Conservation (phyloP, 2,113 vertebrate species). For the Chinchilla lanigera region DNA sequence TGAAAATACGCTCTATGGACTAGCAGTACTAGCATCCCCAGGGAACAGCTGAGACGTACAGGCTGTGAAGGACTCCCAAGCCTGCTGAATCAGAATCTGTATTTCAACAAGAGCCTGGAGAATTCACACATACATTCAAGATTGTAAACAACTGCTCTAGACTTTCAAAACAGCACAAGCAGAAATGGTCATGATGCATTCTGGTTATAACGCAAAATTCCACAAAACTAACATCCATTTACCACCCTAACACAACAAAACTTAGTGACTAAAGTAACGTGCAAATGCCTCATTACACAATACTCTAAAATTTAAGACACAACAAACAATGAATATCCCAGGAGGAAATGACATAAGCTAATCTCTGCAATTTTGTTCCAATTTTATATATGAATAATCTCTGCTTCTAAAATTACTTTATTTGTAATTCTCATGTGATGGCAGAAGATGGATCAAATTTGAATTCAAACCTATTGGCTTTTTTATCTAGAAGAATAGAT, state of each 20-base stretch:
- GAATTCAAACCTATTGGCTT: slow-evolving; percentile 38
- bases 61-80: background rate
- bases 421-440: slow-evolving; percentile 45
- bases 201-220: background rate
- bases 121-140: background rate
- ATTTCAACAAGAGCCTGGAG: background rate
- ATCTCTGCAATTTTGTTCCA: slow-evolving; percentile 24
- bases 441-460: slow-evolving; percentile 25
- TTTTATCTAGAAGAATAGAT: slow-evolving; percentile 33
- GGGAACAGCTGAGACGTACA: background rate
- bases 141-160: background rate
- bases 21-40: too few relatives aligned
- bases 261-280: background rate
- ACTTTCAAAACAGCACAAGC: background rate
- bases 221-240: slow-evolving; percentile 18
- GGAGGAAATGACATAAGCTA: background rate
- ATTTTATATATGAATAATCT: slow-evolving; percentile 25
- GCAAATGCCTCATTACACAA: background rate
- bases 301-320: background rate
- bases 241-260: background rate
- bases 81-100: background rate
- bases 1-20: background rate
- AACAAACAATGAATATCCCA: background rate
- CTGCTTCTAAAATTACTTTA: slow-evolving; percentile 32
- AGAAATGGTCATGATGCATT: background rate